Percentiles rank a stretch among this genome's conserved stretches.
phyloP scores from a whole-genome alignment of 2,888 invertebrate species.

The Flexamia atlantica region DNA sequence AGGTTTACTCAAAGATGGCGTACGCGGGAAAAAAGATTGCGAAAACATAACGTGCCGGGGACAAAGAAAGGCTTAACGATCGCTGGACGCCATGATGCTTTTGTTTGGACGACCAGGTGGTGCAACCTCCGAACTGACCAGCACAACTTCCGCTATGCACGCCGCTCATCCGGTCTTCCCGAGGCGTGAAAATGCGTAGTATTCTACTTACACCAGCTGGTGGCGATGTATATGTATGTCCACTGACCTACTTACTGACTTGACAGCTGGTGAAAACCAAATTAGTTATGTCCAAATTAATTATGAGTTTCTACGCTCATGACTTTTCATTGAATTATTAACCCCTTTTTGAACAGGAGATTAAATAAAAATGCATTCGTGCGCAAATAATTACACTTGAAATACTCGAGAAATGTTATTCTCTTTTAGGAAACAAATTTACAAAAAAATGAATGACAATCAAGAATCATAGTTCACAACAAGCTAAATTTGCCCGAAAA shows the following conservation, averaged over 20 bases:
- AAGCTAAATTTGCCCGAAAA: too few species aligned
- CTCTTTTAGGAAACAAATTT: too few species aligned
- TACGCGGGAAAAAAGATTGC: conserved; percentile 46
- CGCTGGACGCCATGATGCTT: conserved; percentile 51
- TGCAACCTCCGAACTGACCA: conserved; percentile 30
- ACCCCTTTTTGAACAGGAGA: too few species aligned
- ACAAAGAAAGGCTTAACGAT: conserved; percentile 51
- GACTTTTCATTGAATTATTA: too few species aligned
- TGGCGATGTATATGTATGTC: conserved; percentile 10
- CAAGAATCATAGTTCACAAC: too few species aligned
- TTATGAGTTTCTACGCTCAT: too few species aligned
- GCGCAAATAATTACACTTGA: too few species aligned
- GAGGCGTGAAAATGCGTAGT: background rate
- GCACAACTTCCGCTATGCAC: conserved; percentile 42
- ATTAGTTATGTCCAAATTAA: too few species aligned
- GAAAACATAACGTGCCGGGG: conserved; percentile 28
- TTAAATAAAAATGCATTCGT: too few species aligned
- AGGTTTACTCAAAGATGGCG: conserved; percentile 43
- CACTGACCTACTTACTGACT: conserved; percentile 6
- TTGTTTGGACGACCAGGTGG: conserved; percentile 33
- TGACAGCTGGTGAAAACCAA: too few species aligned
- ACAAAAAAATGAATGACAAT: too few species aligned
- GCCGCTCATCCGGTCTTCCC: background rate
- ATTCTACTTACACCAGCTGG: background rate
- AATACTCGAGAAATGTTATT: too few species aligned